Conservation (phyloP, 2,113 vertebrate species). For the Climacteris rufus region DNA sequence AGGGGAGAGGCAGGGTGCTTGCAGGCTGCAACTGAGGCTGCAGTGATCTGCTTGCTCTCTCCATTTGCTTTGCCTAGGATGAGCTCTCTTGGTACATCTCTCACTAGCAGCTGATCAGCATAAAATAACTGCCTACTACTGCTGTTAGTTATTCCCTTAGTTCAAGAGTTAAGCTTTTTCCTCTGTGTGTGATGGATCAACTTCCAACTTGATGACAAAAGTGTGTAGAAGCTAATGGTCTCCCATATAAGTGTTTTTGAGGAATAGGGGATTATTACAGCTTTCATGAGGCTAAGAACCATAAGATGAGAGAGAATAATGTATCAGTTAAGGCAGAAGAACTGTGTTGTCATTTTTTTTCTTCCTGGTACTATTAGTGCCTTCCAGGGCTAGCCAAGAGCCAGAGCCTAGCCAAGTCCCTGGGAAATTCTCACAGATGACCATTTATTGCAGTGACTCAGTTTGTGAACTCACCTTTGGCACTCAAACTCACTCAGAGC, state of each 20-base stretch:
- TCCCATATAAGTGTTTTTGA: not conserved
- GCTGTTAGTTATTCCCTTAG: not conserved
- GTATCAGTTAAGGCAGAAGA: not conserved
- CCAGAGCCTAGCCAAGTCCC: not conserved
- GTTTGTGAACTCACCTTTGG: not conserved
- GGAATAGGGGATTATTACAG: not conserved
- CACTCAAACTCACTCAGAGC: not conserved
- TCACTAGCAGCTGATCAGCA: not conserved
- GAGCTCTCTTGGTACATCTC: not conserved
- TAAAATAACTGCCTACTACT: not conserved
- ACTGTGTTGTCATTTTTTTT: fast-evolving
- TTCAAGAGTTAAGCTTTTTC: not conserved
- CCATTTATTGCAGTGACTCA: not conserved
- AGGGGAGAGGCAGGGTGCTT: no score
- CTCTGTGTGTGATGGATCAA: fast-evolving
- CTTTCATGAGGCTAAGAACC: not conserved
- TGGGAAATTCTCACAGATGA: not conserved
- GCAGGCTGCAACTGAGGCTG: not conserved
- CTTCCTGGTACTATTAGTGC: not conserved
- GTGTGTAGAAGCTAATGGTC: not conserved
- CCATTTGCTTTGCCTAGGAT: not conserved
- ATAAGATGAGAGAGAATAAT: not conserved
- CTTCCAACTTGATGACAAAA: not conserved
- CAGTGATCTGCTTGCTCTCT: not conserved
- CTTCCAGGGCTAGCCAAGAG: not conserved